Base-by-base conservation (phyloP, 2,797 vertebrate genomes). In the Xenentodon cancila region DNA sequence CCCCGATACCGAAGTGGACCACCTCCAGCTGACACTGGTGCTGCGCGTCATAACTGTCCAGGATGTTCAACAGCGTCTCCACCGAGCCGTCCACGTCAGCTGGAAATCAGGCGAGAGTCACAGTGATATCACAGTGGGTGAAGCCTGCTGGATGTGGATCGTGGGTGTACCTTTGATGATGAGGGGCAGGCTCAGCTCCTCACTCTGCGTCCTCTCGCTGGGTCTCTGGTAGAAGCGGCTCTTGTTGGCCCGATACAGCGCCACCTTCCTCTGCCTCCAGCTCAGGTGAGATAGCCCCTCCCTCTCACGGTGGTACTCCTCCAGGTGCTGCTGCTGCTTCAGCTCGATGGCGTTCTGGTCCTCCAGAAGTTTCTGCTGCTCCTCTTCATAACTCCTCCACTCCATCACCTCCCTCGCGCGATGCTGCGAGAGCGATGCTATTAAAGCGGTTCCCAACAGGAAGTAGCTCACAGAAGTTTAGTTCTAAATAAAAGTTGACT, bases 31-130 rank as follows among this genome's bases (percentile, higher is more conserved):
- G 88, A 61, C 97, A 98, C 73, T 98, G 94, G 1, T 94, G 80
- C 7, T 95, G 81, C 1, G 94, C 94, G 22, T 98, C 93, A 0
- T 99, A 99, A 9, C 85, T 91, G 62, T 96, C 94, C 81, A 98
- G 54, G 73, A 99, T 89, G 77, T 93, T 91, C 58, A 99, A 73
- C 79, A 99, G 88, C 19, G 96, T 85, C 84, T 99, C 97, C 56
- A 98, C 80, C 0, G 97, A 97, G 2, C 97, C 97, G 60, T 98
- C 96, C 51, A 98, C 95, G 5, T 99, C 97, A 47, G 96, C 97
- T 99, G 82, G 1, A 0, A 19, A 52, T 7, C 40, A 57, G 7
- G 25, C 27, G 42, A 40, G 49, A 5, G 25, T 25, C 25, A 25
- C 25, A 25, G 25, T 25, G 25, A 25, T 25, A 5, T 25, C 25